phyloP scores from a whole-genome alignment of 2,113 vertebrate species.

The Taurulus bubalis region DNA sequence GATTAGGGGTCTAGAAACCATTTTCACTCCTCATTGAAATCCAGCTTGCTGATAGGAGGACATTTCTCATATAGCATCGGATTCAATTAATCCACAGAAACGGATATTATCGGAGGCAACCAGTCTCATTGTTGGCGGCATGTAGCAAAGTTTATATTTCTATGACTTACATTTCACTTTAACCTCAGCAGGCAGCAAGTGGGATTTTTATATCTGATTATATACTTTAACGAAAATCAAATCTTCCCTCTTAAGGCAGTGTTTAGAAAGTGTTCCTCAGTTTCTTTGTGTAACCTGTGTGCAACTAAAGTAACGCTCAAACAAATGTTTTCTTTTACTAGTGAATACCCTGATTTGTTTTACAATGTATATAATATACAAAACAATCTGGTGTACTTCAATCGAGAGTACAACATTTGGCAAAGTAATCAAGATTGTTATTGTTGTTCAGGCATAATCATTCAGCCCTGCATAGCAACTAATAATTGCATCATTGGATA shows the following conservation, averaged over 20 bases:
- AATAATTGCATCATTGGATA: background rate
- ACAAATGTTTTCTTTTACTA: background rate
- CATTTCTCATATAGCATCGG: conserved; percentile 10
- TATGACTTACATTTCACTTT: conserved; percentile 8
- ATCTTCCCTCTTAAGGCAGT: background rate
- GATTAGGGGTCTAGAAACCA: conserved; percentile 59
- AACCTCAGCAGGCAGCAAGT: background rate
- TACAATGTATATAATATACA: background rate
- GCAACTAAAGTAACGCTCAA: background rate
- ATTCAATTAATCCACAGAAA: conserved; percentile 62
- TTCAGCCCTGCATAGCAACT: background rate
- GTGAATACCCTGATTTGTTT: background rate
- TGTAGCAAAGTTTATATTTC: background rate
- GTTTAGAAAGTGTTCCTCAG: background rate
- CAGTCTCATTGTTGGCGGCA: background rate
- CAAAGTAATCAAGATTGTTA: background rate
- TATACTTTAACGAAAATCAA: conserved; percentile 17
- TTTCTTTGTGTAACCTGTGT: background rate
- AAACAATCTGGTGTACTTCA: background rate
- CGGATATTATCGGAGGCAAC: conserved; percentile 35
- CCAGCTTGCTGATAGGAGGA: conserved; percentile 45
- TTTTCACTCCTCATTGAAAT: conserved; percentile 64
- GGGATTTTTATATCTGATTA: background rate
- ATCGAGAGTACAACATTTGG: background rate
- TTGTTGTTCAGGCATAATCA: background rate